Evolutionary conservation across 1,140 invertebrate genomes (phyloP).

Genomic region (Leptinotarsa lineolata): DNA sequence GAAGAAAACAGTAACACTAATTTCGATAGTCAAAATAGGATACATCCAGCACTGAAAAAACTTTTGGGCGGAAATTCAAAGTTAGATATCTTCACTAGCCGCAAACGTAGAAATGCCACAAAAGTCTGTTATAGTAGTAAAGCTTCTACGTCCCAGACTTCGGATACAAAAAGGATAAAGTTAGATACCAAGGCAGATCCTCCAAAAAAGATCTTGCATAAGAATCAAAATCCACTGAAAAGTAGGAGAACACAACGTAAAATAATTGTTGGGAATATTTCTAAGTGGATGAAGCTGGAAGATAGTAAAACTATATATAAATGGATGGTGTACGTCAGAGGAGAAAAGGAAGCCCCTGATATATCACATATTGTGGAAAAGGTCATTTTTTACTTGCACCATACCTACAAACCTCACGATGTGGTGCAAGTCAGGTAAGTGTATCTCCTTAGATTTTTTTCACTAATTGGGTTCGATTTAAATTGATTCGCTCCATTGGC

Average conservation of each 20-base stretch:
- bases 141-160: conserved; percentile 5
- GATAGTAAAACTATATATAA: conserved; percentile 80
- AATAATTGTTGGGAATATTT: conserved; percentile 81
- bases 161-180: conserved; percentile 42
- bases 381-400: conserved; percentile 82
- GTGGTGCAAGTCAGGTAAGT: conserved; percentile 75
- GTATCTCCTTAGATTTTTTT: not conserved
- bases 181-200: conserved; percentile 29
- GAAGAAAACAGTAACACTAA: conserved; percentile 27
- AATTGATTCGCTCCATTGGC: too few relatives aligned
- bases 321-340: conserved; percentile 86
- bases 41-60: conserved; percentile 75
- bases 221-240: conserved; percentile 40
- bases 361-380: conserved; percentile 66
- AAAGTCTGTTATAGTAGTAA: conserved; percentile 23
- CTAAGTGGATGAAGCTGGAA: conserved; percentile 77
- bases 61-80: conserved; percentile 64
- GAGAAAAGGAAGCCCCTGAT: conserved; percentile 64
- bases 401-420: conserved; percentile 87
- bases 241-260: conserved; percentile 49
- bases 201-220: conserved; percentile 24
- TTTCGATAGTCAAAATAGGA: conserved; percentile 60
- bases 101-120: conserved; percentile 36
- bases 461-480: too few relatives aligned
- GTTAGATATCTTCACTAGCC: conserved; percentile 52